phyloP scores from a whole-genome alignment of 2,888 invertebrate genomes.

The Andrena haemorrhoa region DNA sequence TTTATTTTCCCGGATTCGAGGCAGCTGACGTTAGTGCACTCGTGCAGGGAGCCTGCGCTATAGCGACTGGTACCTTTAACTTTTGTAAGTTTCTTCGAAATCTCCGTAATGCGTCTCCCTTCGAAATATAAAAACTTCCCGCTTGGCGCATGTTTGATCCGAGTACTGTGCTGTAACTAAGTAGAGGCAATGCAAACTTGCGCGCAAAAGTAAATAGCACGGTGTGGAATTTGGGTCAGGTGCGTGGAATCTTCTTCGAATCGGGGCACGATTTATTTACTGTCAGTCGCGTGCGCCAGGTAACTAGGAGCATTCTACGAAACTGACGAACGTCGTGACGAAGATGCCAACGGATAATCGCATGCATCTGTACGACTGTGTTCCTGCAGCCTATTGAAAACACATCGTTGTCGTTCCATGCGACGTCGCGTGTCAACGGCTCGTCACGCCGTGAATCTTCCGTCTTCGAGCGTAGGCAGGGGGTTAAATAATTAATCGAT shows the following conservation, averaged over 20 bases:
- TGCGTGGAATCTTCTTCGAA: slow-evolving; percentile 42
- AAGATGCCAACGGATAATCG: background rate
- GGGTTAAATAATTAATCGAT: slow-evolving; percentile 50
- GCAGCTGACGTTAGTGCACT: background rate
- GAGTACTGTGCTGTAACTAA: background rate
- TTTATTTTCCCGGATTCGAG: slow-evolving; percentile 16
- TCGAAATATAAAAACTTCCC: no score
- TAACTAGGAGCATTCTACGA: background rate
- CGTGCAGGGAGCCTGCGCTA: background rate
- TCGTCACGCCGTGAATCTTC: background rate
- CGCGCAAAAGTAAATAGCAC: slow-evolving; percentile 10
- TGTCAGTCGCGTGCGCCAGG: background rate
- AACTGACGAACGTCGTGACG: background rate
- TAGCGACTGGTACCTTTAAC: background rate
- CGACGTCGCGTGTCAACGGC: slow-evolving; percentile 16
- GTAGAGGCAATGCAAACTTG: slow-evolving; percentile 26
- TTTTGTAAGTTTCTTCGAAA: no score
- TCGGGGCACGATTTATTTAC: slow-evolving; percentile 30
- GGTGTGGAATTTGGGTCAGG: slow-evolving; percentile 35
- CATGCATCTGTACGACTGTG: background rate
- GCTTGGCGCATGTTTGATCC: background rate
- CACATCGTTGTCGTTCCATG: slow-evolving; percentile 2
- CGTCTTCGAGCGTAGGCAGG: background rate
- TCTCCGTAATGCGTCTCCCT: no score
- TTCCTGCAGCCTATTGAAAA: background rate